Conservation (phyloP, 2,113 vertebrate genomes). For the Dipodomys stephensi region DNA sequence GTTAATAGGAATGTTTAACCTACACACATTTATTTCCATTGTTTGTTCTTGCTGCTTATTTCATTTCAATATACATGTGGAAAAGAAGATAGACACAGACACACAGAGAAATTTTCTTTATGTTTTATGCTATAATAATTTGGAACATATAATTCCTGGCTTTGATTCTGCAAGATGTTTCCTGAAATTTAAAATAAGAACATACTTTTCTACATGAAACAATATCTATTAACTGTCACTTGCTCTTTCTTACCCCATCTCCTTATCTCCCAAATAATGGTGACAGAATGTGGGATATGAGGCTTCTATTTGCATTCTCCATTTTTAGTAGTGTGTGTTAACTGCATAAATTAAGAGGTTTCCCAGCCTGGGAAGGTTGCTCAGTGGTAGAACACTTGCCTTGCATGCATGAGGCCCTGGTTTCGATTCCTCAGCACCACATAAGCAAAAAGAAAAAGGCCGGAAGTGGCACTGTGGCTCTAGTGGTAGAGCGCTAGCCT, state of each 20-base stretch:
- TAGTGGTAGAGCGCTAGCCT: too few species aligned
- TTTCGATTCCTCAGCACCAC: too few species aligned
- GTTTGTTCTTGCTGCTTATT: neutral
- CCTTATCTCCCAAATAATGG: neutral
- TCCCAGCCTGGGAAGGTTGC: too few species aligned
- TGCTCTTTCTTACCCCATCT: neutral
- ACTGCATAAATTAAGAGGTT: too few species aligned
- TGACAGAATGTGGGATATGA: neutral
- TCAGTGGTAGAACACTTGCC: too few species aligned
- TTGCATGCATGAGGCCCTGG: too few species aligned
- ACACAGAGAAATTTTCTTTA: neutral
- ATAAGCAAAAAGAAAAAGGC: too few species aligned
- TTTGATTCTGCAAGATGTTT: constrained; percentile 27
- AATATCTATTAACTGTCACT: neutral
- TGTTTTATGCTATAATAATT: neutral
- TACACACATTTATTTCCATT: neutral
- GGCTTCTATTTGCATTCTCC: neutral
- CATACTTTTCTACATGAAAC: neutral
- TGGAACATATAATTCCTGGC: neutral
- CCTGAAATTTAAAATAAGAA: constrained; percentile 34
- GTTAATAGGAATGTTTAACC: too few species aligned
- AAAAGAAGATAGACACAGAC: neutral
- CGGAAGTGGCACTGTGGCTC: too few species aligned
- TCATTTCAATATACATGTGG: neutral
- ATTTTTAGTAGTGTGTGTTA: too few species aligned